These are phyloP conservation scores for Entomyzon cyanotis DNA, from an alignment of 2,113 vertebrate genomes.

Conservation along the genomic window DNA sequence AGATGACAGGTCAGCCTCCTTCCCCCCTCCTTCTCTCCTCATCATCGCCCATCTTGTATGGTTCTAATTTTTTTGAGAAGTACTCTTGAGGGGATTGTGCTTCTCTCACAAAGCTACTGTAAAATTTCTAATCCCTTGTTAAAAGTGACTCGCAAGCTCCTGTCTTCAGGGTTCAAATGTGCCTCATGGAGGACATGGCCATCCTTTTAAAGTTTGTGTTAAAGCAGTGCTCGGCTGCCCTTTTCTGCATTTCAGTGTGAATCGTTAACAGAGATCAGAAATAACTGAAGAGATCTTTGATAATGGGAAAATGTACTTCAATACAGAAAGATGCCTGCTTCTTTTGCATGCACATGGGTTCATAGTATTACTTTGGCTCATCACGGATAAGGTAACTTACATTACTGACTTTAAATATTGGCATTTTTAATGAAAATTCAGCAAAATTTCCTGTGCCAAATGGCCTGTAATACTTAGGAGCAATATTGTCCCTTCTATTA, in stretches of 20 bases:
- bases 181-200: not conserved
- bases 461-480: not conserved
- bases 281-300: not conserved
- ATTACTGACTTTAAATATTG: not conserved
- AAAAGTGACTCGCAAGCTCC: not conserved
- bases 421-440: not conserved
- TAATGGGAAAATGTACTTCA: not conserved
- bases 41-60: accelerated
- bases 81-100: not conserved
- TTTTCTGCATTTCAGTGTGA: not conserved
- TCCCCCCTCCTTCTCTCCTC: not conserved
- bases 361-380: not conserved
- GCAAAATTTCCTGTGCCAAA: not conserved
- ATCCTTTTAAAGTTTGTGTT: not conserved
- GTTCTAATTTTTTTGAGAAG: not conserved
- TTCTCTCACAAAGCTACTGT: not conserved
- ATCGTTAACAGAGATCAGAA: not conserved
- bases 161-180: not conserved
- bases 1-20: not conserved
- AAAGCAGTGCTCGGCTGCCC: not conserved
- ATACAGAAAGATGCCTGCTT: not conserved
- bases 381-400: not conserved
- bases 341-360: accelerated
- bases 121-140: not conserved
- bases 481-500: not conserved